Base-by-base conservation (phyloP, 2,888 invertebrate species). In the Elegia similella region DNA sequence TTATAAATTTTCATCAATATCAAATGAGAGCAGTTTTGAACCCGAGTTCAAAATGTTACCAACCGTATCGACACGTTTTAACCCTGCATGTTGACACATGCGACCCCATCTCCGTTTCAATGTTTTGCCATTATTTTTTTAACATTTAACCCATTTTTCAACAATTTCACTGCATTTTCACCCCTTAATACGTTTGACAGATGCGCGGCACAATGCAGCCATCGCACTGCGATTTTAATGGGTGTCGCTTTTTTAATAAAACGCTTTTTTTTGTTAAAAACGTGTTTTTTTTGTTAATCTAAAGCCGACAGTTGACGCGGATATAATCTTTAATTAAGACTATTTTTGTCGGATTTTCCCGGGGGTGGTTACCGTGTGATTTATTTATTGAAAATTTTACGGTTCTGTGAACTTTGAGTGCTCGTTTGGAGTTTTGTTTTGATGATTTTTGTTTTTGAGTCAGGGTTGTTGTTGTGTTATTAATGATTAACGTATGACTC, bases 281-380 rank as follows among this genome's bases (percentile, higher is more conserved):
- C 52, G 59, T 57, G 58, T 62, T 72, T 80, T 82, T 84, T 82
- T 79, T 76, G 68, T 77, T 75, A 82, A 80, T 85, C 82, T 76
- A 88, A 89, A 91, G 88, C 88, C 75, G 90, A 89, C 90, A 89
- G 87, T 89, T 91, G 90, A 91, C 90, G 90, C 90, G 88, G 70
- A 90, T 73, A 85, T 90, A 91, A 91, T 91, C 89, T 88, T 88
- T 86, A 90, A 91, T 89, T 88, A 88, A 86, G 85, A 86, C 76
- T 82, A 80, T 84, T 89, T 85, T 86, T 84, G 78, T 78, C 65
- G 73, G 73, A 69, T 78, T 77, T 76, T 75, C 73, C 67, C 62
- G 66, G 63, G 65, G 61, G 74, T 75, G 57, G 76, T 80, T 75
- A 81, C 82, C 78, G 78, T 73, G 65, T 84, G 82, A 86, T 86